phyloP scores from a whole-genome alignment of 1,140 invertebrate species.

The Aphaenogaster rudis region DNA sequence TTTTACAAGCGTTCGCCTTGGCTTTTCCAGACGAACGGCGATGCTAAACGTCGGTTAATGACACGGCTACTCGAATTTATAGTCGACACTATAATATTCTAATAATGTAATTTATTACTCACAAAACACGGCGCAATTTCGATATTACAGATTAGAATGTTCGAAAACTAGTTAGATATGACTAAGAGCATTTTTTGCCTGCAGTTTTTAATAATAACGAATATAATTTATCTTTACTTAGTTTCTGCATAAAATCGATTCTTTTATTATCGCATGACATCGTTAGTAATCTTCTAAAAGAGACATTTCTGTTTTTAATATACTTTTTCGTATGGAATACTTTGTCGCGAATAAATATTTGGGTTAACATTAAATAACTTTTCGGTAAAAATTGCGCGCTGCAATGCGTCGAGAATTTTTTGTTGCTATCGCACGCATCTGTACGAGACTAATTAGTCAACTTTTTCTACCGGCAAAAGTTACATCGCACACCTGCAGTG shows the following conservation, averaged over 20 bases:
- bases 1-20: slow-evolving; percentile 39
- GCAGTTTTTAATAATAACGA: not conserved
- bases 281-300: not conserved
- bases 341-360: slow-evolving; percentile 1
- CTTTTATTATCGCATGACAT: not conserved
- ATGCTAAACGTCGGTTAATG: slow-evolving; percentile 30
- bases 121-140: not conserved
- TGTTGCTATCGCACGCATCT: slow-evolving; percentile 19
- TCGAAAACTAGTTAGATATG: not conserved
- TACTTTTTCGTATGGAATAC: not conserved
- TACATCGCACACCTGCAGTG: slow-evolving; percentile 59
- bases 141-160: slow-evolving; percentile 5
- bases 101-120: slow-evolving; percentile 29
- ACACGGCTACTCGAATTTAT: slow-evolving; percentile 17
- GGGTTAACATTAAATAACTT: slow-evolving; percentile 26
- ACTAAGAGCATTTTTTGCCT: not conserved
- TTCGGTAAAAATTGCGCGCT: slow-evolving; percentile 24
- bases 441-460: slow-evolving; percentile 54
- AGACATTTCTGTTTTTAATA: not conserved
- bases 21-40: slow-evolving; percentile 20
- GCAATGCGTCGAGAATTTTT: slow-evolving; percentile 44
- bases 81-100: not conserved
- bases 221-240: slow-evolving; percentile 16
- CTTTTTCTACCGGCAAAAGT: slow-evolving; percentile 56
- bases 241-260: not conserved